Base-by-base conservation (phyloP, 2,113 vertebrate species). In the Turdus rufiventris region DNA sequence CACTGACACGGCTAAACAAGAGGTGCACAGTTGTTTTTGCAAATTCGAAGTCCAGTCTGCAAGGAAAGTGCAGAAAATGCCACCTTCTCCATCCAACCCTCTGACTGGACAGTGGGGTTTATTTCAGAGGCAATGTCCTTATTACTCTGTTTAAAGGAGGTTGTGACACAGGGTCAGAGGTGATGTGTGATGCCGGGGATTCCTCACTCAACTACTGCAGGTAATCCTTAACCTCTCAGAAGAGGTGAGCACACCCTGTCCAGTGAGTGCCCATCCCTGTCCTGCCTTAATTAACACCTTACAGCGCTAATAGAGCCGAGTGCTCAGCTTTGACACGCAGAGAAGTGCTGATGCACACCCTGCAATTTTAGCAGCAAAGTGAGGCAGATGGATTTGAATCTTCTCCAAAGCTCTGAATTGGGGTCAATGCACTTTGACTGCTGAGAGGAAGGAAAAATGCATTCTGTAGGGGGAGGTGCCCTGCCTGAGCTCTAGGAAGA, bases 241-340 rank as follows among this genome's bases (percentile, higher is more conserved):
- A 66, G 31, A 79, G 68, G 71, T 8, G 3, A 24, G 29, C 43
- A 29, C 36, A 16, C 68, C 58, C 3, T 68, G 79, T 18, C 72
- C 83, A 71, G 47, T 12, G 66, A 83, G 85, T 34, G 43, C 53
- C 76, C 17, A 5, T 58, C 31, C 45, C 65, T 3, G 0, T 6
- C 57, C 68, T 57, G 48, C 29, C 87, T 67, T 87, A 92, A 96
- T 95, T 84, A 96, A 67, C 48, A 10, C 58, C 76, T 81, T 19
- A 3, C 19, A 9, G 8, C 8, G 61, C 66, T 87, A 73, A 85
- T 58, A 18, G 7, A 45, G 51, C 83, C 21, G 79, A 38, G 29
- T 62, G 4, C 85, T 56, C 12, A 3, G 61, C 72, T 67, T 12
- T 94, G 92, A 24, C 86, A 45, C 33, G 2, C 8, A 16, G 57